Evolutionary conservation across 2,113 vertebrate species (phyloP).

Genomic region (Pteropus alecto): DNA sequence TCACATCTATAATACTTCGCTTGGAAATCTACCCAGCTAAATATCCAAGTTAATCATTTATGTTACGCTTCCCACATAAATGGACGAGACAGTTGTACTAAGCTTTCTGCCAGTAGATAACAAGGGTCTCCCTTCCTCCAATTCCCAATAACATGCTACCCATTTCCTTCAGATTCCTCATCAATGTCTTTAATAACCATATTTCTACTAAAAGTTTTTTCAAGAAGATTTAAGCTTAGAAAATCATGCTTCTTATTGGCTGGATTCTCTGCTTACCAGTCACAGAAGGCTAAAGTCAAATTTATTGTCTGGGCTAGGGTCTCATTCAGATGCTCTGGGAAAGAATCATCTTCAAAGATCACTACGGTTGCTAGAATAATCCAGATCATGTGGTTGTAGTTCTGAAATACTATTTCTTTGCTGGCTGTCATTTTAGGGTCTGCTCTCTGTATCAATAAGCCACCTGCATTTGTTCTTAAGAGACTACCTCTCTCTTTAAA

Average conservation of each 20-base stretch:
- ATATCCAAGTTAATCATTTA: background rate
- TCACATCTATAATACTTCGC: background rate
- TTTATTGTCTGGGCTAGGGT: background rate
- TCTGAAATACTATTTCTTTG: background rate
- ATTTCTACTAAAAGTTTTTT: background rate
- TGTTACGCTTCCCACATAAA: background rate
- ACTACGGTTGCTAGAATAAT: background rate
- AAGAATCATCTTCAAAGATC: background rate
- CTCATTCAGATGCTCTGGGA: too few relatives aligned
- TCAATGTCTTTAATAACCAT: background rate
- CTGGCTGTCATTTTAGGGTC: background rate
- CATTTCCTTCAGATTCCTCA: background rate
- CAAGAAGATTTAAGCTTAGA: background rate
- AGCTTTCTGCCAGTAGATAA: background rate
- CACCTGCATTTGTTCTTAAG: background rate
- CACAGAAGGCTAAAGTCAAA: background rate
- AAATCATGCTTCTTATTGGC: too few relatives aligned
- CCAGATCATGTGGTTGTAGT: background rate
- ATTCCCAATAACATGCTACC: background rate
- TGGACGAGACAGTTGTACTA: background rate
- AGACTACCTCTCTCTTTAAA: background rate
- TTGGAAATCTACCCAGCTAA: background rate
- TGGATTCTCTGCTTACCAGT: background rate
- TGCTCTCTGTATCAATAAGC: background rate
- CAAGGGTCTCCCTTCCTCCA: background rate